Conservation (phyloP, 2,888 invertebrate genomes). For the Tetranychus piercei region DNA sequence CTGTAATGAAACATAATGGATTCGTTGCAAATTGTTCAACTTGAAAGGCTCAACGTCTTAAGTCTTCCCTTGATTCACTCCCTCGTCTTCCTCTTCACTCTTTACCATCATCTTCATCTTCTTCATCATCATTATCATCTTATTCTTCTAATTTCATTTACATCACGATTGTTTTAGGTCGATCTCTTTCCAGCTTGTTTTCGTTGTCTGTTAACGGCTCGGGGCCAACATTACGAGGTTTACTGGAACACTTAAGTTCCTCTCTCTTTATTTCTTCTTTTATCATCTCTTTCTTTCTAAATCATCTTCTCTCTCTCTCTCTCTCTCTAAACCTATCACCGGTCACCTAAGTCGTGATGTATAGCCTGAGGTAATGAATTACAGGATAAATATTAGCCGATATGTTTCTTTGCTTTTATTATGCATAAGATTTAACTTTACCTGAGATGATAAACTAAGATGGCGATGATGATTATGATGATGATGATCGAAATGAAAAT, state of each 20-base stretch:
- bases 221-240: conserved; percentile 4
- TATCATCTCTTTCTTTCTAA: not conserved
- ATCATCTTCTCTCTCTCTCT: conserved; percentile 3
- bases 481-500: not conserved
- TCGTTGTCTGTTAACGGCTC: not conserved
- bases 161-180: not conserved
- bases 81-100: not conserved
- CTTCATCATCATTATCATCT: not conserved
- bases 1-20: not conserved
- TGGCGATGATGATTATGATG: not conserved
- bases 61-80: not conserved
- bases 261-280: not conserved
- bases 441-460: not conserved
- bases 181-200: not conserved
- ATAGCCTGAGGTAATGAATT: not conserved
- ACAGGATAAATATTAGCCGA: not conserved
- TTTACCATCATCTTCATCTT: not conserved
- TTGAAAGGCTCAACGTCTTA: not conserved
- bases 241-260: not conserved
- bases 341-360: not conserved
- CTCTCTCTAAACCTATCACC: not conserved
- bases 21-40: not conserved
- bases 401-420: not conserved
- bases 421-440: not conserved
- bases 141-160: not conserved